Base-by-base conservation (phyloP, 2,113 vertebrate genomes). In the Hymenochirus boettgeri region DNA sequence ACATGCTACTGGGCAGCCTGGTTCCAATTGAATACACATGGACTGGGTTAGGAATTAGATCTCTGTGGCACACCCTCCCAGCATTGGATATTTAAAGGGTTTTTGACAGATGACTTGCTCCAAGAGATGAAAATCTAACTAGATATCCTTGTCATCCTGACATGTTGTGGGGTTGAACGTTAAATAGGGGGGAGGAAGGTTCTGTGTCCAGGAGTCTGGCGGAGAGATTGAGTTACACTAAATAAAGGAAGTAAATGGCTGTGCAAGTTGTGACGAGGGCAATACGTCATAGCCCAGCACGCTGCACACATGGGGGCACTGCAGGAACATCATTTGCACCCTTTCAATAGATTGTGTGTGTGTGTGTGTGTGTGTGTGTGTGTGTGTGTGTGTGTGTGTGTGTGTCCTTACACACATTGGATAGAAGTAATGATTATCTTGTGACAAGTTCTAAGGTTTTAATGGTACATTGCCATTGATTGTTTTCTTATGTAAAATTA, bases 21-120 rank as follows among this genome's bases (percentile, higher is more conserved):
- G 18, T 55, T 31, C 29, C 52, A 29, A 19, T 31, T n/a, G 15
- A n/a, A 24, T 53, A 27, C 61, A 62, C 47, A 64, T 55, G 52
- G 23, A 12, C 29, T 23, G 52, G 26, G 47, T 64, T 56, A n/a
- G 25, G 15, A 25, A 53, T 53, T 23, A 37, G 19, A 52, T 53
- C 29, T 22, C 5, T 25, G 17, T 61, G 26, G 24, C 42, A 27
- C 11, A 17, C 39, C 29, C 45, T 46, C 26, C 27, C 10, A n/a
- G 18, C 22, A 51, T 51, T 19, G 22, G 23, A 50, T 51, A 50
- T 18, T 6, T 33, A 26, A 47, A 47, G 19, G 7, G 13, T 3
- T 51, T 26, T 53, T 62, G 48, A 62, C 61, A 53, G 33, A 52
- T 53, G 50, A 26, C 61, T 62, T 31, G 50, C 50, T 31, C 61